phyloP scores from a whole-genome alignment of 1,140 invertebrate species.

The Pseudomyrmex cubaensis region DNA sequence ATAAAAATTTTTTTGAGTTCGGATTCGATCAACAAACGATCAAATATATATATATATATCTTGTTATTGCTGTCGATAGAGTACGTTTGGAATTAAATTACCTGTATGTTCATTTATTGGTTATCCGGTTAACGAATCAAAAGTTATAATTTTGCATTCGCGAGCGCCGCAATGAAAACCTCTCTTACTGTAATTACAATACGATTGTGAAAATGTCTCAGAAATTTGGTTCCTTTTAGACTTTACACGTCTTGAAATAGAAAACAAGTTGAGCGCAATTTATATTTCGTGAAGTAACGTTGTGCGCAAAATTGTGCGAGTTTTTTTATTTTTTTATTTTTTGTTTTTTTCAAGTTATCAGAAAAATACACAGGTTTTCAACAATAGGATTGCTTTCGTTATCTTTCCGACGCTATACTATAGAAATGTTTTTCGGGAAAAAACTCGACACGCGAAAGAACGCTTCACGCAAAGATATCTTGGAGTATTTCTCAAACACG shows the following conservation, averaged over 20 bases:
- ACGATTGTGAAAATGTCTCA: background rate
- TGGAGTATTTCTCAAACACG: constrained; percentile 2
- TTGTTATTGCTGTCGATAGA: constrained; percentile 29
- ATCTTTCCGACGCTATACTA: background rate
- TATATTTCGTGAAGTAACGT: background rate
- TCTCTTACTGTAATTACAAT: constrained; percentile 18
- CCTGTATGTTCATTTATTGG: constrained; percentile 33
- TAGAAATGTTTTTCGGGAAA: background rate
- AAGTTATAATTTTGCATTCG: constrained; percentile 39
- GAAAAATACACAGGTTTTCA: too few relatives aligned
- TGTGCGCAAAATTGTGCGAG: background rate
- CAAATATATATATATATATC: background rate
- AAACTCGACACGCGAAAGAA: background rate
- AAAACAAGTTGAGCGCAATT: background rate
- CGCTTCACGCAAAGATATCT: constrained; percentile 12
- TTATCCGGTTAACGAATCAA: constrained; percentile 46
- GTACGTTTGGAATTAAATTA: constrained; percentile 33
- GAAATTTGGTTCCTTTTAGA: background rate
- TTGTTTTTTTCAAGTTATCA: background rate
- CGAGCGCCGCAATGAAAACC: constrained; percentile 4
- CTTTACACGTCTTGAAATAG: background rate
- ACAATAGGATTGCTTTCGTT: background rate
- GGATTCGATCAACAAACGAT: constrained; percentile 36
- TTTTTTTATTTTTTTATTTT: background rate
- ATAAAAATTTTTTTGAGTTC: constrained; percentile 21